Evolutionary conservation across 2,888 invertebrate species (phyloP), one percentile per base, ranked within the genome.

Genomic region (Apocheima hispidaria): DNA sequence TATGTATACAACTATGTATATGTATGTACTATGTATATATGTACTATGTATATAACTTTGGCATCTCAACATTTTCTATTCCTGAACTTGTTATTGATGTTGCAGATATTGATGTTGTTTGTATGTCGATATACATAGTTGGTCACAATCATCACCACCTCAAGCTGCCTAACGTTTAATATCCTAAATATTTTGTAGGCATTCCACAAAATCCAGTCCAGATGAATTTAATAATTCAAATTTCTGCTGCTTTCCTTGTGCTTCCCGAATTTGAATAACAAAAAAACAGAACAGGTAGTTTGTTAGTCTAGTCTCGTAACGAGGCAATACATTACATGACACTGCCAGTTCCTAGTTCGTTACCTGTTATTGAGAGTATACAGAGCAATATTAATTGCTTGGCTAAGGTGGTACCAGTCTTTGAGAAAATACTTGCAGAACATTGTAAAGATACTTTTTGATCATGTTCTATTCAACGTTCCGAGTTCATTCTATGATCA

Each of bases 271-370:
- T 54, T 59, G 49, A 57, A 63, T 65, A 43, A 65, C 54, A 53
- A 68, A 66, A 69, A 68, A 62, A 54, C 53, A 61, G 59, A 63
- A 65, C 62, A 70, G 66, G 62, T 62, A 63, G 53, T 16, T 20
- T 52, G 60, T 79, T 79, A 78, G 75, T 78, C 75, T 79, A 78
- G 77, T 79, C 77, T 69, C 69, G 68, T 76, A 79, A 83, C 76
- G 76, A 78, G 76, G 78, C 74, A 72, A 86, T 87, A 87, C 84
- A 87, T 86, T 79, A 70, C 72, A 71, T 46, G 71, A 65, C 76
- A 74, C 79, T 74, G 69, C 73, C 70, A 69, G 75, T 71, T 78
- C 70, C 64, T 69, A 12, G 40, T 18, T 51, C 28, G 28, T 51
- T 71, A 71, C 74, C 77, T 73, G 53, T 57, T 2, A 12, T 6